These are phyloP conservation scores for Gallirallus australis DNA, from an alignment of 2,797 vertebrate genomes.

Conservation along the genomic window DNA sequence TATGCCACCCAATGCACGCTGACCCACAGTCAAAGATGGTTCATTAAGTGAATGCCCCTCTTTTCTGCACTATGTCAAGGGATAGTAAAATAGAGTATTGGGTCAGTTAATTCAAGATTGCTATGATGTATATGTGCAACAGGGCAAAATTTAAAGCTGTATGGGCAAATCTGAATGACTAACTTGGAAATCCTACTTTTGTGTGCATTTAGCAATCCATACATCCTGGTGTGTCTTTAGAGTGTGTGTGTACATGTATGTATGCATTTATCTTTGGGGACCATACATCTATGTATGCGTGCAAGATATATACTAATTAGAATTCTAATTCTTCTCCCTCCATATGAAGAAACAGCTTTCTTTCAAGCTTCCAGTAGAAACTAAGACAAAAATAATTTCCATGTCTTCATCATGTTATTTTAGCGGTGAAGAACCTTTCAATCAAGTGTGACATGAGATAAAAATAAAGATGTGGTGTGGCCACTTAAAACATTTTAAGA, in stretches of 20 bases:
- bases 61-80: not conserved
- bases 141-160: not conserved
- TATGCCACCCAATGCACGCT: not conserved
- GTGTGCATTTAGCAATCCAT: not conserved
- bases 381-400: not conserved
- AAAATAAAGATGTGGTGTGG: slow-evolving; percentile 3
- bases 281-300: accelerated
- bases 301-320: not conserved
- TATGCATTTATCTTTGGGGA: not conserved
- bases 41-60: not conserved
- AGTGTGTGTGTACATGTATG: not conserved
- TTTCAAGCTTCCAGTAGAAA: not conserved
- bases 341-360: not conserved
- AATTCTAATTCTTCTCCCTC: too few species aligned
- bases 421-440: not conserved
- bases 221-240: not conserved
- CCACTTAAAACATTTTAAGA: not conserved
- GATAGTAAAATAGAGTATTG: not conserved
- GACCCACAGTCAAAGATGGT: not conserved
- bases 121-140: not conserved
- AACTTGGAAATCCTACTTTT: not conserved
- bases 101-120: not conserved
- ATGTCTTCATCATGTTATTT: not conserved
- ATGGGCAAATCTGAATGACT: not conserved
- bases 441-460: not conserved